A percentile compares a stretch with the other conserved stretches of the same genome.
Conservation (phyloP, 1,140 invertebrate species). For the Zaprionus vittiger region DNA sequence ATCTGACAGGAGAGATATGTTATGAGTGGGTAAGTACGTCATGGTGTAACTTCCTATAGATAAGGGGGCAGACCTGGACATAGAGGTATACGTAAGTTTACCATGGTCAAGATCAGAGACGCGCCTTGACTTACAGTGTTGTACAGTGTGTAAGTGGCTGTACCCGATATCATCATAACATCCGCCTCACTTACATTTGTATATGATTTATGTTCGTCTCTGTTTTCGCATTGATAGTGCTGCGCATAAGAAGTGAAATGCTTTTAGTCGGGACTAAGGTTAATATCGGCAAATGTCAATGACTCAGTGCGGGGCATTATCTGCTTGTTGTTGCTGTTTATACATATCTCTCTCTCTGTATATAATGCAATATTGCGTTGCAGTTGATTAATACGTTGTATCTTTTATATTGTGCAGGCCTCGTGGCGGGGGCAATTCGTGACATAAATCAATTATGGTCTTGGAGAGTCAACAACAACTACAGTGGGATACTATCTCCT, state of each 20-base stretch:
- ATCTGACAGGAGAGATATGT: constrained; percentile 24
- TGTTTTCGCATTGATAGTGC: constrained; percentile 17
- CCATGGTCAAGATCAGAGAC: constrained; percentile 42
- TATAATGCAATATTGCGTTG: constrained; percentile 40
- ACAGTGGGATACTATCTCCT: background rate
- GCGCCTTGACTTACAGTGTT: constrained; percentile 34
- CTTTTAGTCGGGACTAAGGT: constrained; percentile 53
- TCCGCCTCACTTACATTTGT: constrained; percentile 12
- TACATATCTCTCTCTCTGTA: constrained; percentile 14
- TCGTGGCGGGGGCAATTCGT: constrained; percentile 58
- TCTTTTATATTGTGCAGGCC: constrained; percentile 34
- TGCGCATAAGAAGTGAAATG: constrained; percentile 27
- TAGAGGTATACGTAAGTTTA: background rate
- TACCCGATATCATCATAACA: constrained; percentile 22
- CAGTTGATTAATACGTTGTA: constrained; percentile 53
- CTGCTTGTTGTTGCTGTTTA: constrained; percentile 45
- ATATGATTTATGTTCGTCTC: constrained; percentile 20
- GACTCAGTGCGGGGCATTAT: constrained; percentile 60
- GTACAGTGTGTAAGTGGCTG: constrained; percentile 9
- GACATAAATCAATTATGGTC: constrained; percentile 69
- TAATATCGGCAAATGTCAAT: constrained; percentile 68
- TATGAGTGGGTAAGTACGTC: constrained; percentile 1
- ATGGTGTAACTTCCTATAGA: constrained; percentile 34
- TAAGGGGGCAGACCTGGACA: background rate
- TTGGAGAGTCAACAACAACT: constrained; percentile 10